These are phyloP conservation scores for Scophthalmus maximus DNA, from an alignment of 2,113 vertebrate species.

Conservation along the genomic window DNA sequence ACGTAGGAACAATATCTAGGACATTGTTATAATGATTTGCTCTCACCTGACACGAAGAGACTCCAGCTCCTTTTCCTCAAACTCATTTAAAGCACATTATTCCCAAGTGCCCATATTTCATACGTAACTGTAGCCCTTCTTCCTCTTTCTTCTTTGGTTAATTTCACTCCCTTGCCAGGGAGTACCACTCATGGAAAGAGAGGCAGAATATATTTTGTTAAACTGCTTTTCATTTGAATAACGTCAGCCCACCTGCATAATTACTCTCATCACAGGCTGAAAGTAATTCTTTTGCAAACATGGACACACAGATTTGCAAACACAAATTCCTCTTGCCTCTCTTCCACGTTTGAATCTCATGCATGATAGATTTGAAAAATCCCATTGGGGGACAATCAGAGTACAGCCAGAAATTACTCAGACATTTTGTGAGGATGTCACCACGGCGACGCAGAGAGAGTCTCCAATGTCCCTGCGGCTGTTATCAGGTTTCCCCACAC, in stretches of 20 bases:
- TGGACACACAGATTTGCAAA: constrained; percentile 54
- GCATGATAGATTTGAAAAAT: constrained; percentile 33
- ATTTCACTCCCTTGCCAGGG: constrained; percentile 18
- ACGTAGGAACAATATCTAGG: constrained; percentile 4
- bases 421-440: constrained; percentile 34
- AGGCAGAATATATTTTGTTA: constrained; percentile 49
- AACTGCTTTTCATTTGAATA: constrained; percentile 62
- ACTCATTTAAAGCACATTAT: constrained; percentile 44
- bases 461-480: constrained; percentile 8
- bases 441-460: not conserved
- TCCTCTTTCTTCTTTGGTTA: constrained; percentile 1
- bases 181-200: constrained; percentile 3
- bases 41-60: constrained; percentile 26
- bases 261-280: constrained; percentile 58
- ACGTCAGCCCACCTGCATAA: constrained; percentile 57
- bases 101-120: constrained; percentile 26
- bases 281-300: constrained; percentile 62
- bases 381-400: constrained; percentile 1
- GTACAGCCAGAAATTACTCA: constrained; percentile 28
- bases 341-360: constrained; percentile 33
- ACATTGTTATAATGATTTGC: constrained; percentile 12
- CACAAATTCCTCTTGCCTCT: constrained; percentile 40
- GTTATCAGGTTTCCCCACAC: constrained; percentile 30
- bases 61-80: constrained; percentile 11
- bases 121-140: not conserved